These are phyloP conservation scores for Pheosia tremula DNA, from an alignment of 2,888 invertebrate species.

Conservation along the genomic window DNA sequence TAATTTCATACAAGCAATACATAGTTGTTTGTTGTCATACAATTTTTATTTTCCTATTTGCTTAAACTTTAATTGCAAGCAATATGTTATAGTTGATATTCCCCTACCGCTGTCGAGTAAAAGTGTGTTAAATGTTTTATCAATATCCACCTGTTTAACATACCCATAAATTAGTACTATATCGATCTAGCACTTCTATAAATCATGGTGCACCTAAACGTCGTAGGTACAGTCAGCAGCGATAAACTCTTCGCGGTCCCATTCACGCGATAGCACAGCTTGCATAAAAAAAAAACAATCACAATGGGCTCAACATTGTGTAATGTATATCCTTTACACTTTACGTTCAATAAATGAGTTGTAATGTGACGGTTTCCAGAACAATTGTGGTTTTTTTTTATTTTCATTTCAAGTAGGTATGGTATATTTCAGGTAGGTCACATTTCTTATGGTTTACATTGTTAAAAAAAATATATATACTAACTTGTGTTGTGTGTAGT, in stretches of 20 bases:
- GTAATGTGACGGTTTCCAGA: slow-evolving; percentile 24
- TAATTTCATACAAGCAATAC: no score
- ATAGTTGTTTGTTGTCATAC: neutral
- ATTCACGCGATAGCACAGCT: slow-evolving; percentile 25
- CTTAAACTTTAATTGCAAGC: no score
- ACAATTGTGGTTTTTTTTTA: neutral
- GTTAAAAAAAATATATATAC: no score
- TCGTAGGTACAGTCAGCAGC: slow-evolving; percentile 34
- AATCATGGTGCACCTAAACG: slow-evolving; percentile 1
- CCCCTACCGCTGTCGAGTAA: no score
- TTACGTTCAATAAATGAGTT: slow-evolving; percentile 40
- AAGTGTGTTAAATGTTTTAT: neutral
- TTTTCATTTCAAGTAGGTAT: neutral
- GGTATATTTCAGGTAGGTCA: neutral
- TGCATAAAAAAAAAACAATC: slow-evolving; percentile 44
- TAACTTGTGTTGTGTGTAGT: no score
- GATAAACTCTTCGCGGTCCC: slow-evolving; percentile 19
- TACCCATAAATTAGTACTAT: slow-evolving; percentile 2
- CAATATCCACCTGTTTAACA: neutral
- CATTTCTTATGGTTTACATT: no score
- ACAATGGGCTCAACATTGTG: slow-evolving; percentile 51
- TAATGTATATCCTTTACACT: slow-evolving; percentile 31
- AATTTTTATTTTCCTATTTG: neutral
- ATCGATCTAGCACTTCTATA: neutral
- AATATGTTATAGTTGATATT: no score